Conservation (phyloP, 2,113 vertebrate species). For the Ramphastos sulfuratus region DNA sequence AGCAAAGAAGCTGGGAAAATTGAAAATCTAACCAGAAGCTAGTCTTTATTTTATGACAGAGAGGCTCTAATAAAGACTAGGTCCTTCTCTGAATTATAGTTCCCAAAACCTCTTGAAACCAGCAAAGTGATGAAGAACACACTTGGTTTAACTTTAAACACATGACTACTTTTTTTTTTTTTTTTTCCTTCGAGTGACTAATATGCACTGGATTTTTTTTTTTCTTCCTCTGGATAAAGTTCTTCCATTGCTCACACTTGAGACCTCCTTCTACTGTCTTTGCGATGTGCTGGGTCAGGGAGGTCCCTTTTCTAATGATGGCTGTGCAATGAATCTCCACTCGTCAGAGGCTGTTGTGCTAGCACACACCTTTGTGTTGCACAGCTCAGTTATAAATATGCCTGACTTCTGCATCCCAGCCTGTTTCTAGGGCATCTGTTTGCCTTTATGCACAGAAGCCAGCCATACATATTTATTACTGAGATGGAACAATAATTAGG, state of each 20-base stretch:
- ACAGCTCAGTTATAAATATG: background rate
- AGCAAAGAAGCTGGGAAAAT: background rate
- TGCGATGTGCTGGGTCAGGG: background rate
- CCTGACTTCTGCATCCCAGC: constrained; percentile 10
- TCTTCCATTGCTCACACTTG: fast-evolving
- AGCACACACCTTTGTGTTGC: background rate
- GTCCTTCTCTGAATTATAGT: background rate
- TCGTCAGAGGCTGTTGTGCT: background rate
- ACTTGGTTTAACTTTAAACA: background rate
- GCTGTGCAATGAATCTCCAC: background rate
- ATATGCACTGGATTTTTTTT: background rate
- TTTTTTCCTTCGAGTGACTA: background rate
- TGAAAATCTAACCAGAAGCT: background rate
- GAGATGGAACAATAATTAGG: constrained; percentile 23
- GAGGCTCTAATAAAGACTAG: background rate
- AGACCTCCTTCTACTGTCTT: background rate
- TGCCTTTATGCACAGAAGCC: background rate
- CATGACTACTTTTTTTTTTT: background rate
- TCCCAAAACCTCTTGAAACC: background rate
- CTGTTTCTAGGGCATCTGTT: background rate
- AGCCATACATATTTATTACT: constrained; percentile 24
- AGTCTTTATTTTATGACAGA: background rate
- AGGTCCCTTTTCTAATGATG: background rate
- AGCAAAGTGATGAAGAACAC: background rate
- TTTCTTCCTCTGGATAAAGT: background rate